A percentile compares a stretch with the other conserved stretches of the same genome.
Evolutionary conservation across 2,113 vertebrate species (phyloP).

Genomic region (Australoheros scitulus): DNA sequence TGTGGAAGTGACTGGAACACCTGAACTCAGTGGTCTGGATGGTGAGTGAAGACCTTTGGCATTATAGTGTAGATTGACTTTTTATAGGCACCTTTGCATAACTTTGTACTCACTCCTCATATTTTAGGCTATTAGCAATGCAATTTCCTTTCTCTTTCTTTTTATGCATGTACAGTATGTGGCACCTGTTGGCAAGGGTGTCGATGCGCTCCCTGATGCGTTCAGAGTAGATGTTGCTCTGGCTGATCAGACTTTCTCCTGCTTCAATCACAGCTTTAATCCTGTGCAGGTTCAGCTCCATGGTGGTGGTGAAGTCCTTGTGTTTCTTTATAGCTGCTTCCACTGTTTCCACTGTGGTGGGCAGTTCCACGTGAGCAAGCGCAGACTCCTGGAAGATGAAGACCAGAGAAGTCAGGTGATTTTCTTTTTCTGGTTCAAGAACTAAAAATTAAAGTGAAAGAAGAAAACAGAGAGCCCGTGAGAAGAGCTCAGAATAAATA

Average conservation of each 20-base stretch:
- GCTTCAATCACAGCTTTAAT: slow-evolving; percentile 87
- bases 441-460: background rate
- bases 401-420: background rate
- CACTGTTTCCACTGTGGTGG: slow-evolving; percentile 84
- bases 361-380: slow-evolving; percentile 84
- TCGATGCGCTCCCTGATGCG: slow-evolving; percentile 84
- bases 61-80: background rate
- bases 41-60: too few relatives aligned
- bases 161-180: background rate
- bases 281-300: slow-evolving; percentile 91
- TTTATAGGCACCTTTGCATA: background rate
- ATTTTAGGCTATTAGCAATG: background rate
- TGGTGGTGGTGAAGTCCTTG: slow-evolving; percentile 89
- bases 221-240: slow-evolving; percentile 86
- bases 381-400: slow-evolving; percentile 82
- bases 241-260: slow-evolving; percentile 87
- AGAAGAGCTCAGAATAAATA: background rate
- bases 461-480: background rate
- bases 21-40: too few relatives aligned
- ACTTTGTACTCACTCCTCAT: background rate
- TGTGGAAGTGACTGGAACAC: too few relatives aligned
- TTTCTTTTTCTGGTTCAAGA: background rate
- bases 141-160: background rate
- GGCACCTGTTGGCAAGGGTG: slow-evolving; percentile 83
- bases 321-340: slow-evolving; percentile 87